phyloP scores from a whole-genome alignment of 2,797 vertebrate species.

The Carduelis carduelis region DNA sequence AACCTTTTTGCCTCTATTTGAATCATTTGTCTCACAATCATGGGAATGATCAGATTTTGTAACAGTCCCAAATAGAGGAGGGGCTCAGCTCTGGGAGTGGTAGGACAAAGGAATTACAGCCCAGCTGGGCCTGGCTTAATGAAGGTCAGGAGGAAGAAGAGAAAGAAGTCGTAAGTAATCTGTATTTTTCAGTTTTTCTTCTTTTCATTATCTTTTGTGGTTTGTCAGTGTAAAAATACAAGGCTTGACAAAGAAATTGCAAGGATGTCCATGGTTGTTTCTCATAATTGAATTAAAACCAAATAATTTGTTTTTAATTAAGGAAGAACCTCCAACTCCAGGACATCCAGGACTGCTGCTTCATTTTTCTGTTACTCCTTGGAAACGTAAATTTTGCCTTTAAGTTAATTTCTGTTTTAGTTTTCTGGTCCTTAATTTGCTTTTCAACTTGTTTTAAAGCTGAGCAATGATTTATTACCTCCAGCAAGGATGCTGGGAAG shows the following conservation, averaged over 20 bases:
- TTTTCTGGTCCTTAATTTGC: neutral
- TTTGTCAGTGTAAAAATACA: neutral
- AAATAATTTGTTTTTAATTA: neutral
- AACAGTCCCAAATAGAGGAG: slow-evolving; percentile 54
- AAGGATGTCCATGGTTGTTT: neutral
- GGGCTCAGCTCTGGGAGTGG: slow-evolving; percentile 11
- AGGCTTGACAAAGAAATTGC: neutral
- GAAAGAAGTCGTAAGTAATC: slow-evolving; percentile 26
- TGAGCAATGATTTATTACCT: neutral
- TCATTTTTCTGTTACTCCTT: neutral
- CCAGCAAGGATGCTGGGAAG: neutral
- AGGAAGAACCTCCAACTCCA: neutral
- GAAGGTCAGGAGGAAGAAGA: slow-evolving; percentile 21
- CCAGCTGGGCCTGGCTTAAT: slow-evolving; percentile 3
- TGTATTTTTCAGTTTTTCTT: neutral
- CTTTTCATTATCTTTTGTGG: neutral
- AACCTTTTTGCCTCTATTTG: neutral
- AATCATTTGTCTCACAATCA: slow-evolving; percentile 51
- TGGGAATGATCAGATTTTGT: slow-evolving; percentile 40
- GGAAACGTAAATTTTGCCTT: neutral
- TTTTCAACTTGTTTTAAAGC: neutral
- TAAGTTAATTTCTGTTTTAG: neutral
- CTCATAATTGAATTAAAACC: neutral
- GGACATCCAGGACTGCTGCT: neutral
- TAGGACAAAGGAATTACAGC: slow-evolving; percentile 23